Conservation (phyloP, 37 sponge, comb jelly and placozoan genomes). For the Mnemiopsis leidyi region DNA sequence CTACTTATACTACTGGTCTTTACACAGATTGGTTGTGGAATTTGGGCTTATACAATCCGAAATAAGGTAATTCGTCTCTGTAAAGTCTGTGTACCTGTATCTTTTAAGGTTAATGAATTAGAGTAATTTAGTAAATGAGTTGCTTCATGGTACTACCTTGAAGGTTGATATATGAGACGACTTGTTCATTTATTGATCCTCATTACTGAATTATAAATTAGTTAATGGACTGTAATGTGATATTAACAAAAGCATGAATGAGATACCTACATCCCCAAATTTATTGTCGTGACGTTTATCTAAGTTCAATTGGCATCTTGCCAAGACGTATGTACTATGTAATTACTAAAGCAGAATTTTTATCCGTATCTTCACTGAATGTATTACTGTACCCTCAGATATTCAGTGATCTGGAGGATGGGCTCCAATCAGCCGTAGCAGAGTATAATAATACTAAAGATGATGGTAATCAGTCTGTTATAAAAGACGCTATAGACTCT, state of each 20-base stretch:
- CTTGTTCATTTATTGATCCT: too few species aligned
- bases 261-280: too few species aligned
- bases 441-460: background rate
- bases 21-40: background rate
- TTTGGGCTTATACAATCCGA: constrained; percentile 5
- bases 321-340: background rate
- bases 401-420: background rate
- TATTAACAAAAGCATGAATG: background rate
- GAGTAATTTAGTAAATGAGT: background rate
- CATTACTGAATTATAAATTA: too few species aligned
- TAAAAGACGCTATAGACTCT: constrained; percentile 1
- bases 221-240: background rate
- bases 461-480: background rate
- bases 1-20: constrained; percentile 13
- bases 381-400: constrained; percentile 8
- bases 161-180: background rate
- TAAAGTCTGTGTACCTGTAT: too few species aligned
- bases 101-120: background rate
- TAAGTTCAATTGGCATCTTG: background rate
- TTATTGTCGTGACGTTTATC: too few species aligned
- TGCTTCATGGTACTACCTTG: background rate
- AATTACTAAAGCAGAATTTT: background rate
- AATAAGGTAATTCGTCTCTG: background rate
- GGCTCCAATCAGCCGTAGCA: background rate
- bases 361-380: too few species aligned